phyloP scores from a whole-genome alignment of 2,113 vertebrate genomes.

The Oncorhynchus nerka region DNA sequence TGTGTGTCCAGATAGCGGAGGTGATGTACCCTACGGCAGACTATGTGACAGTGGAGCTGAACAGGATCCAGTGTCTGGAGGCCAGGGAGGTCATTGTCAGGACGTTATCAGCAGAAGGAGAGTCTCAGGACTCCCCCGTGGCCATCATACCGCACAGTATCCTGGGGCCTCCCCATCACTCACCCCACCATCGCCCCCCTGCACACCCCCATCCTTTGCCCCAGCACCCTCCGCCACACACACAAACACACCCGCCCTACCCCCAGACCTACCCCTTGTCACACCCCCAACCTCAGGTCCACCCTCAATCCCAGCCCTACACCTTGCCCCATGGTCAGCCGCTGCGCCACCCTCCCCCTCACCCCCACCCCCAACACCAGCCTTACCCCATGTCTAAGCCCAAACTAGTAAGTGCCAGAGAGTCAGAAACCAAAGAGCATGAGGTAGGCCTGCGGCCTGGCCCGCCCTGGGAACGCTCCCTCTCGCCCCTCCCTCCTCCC shows the following conservation, averaged over 20 bases:
- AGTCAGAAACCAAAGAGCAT: constrained; percentile 91
- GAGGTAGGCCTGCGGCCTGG: constrained; percentile 71
- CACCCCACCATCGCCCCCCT: constrained; percentile 66
- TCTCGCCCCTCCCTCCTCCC: constrained; percentile 71
- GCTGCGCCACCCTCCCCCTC: constrained; percentile 65
- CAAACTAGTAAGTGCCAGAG: constrained; percentile 90
- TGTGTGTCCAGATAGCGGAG: constrained; percentile 83
- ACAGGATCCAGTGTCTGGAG: constrained; percentile 83
- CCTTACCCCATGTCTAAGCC: constrained; percentile 77
- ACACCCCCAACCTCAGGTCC: constrained; percentile 20
- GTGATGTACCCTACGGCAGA: constrained; percentile 86
- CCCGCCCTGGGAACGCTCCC: constrained; percentile 82
- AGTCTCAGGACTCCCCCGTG: constrained; percentile 85
- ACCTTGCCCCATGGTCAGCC: constrained; percentile 58
- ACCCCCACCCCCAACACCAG: constrained; percentile 74
- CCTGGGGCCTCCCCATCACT: constrained; percentile 82
- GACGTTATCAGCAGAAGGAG: constrained; percentile 91
- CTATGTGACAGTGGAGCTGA: constrained; percentile 80
- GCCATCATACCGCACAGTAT: constrained; percentile 85
- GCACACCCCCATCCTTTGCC: constrained; percentile 59
- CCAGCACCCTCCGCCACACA: constrained; percentile 45
- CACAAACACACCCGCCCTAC: constrained; percentile 38
- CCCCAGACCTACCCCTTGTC: constrained; percentile 36
- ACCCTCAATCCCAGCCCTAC: constrained; percentile 54
- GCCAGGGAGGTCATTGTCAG: constrained; percentile 86